Evolutionary conservation across 2,797 vertebrate species (phyloP), one percentile per base, ranked within the genome.

Genomic region (Melopsittacus undulatus): DNA sequence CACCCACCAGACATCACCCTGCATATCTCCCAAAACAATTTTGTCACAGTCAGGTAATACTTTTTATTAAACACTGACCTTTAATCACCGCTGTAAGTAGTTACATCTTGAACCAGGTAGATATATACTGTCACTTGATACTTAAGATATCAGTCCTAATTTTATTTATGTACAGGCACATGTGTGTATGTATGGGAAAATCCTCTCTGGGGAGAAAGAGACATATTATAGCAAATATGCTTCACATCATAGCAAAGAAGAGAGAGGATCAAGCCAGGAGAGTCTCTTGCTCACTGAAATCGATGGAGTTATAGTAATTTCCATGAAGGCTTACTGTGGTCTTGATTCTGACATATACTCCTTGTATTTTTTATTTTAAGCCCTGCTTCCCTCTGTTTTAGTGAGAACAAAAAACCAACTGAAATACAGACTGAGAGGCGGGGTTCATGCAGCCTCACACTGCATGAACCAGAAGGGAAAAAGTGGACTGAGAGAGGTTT

Each of bases 101-200:
- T 45, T 84, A 77, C 63, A 89, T 87, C 90, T 87, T 94, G 86
- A 94, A 84, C 32, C 36, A 15, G 29, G 29, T n/a, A n/a, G 46
- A 84, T 68, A 66, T 11, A 83, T 16, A 9, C 43, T 74, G 56
- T 32, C 64, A 77, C 51, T 84, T 82, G 48, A 40, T 86, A 88
- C 75, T 91, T 94, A 90, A 83, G 62, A 18, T 34, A 94, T 36
- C 36, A 76, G 59, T 61, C 49, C 48, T 84, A 16, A 88, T 73
- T 96, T 88, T 86, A 87, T 81, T 94, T 87, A 92, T 59, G 83
- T 57, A 72, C 26, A 49, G 27, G 48, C 48, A 81, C 14, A 54
- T 0, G 0, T 24, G 48, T n/a, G 17, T 15, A 43, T 7, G 15
- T 34, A 81, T 15, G 36, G 72, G 32, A 69, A 81, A 92, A 83